Percentiles rank a stretch among this genome's conserved stretches.
Conservation (phyloP, 2,113 vertebrate species). For the Cebus imitator region DNA sequence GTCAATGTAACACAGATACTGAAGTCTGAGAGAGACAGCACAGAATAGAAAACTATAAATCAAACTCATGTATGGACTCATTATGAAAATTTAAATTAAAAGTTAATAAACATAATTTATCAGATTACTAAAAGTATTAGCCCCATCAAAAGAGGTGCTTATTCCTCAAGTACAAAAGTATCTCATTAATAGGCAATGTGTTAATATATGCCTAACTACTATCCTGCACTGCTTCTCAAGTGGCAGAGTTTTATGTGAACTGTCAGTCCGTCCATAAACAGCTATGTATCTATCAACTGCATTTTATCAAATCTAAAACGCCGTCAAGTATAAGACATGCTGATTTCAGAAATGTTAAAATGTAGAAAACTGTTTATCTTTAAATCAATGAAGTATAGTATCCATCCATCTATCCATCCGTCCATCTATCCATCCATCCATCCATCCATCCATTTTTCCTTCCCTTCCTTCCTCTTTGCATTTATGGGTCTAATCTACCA, state of each 20-base stretch:
- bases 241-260: background rate
- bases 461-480: background rate
- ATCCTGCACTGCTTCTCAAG: background rate
- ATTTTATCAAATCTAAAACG: background rate
- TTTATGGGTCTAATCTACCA: too few species aligned
- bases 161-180: background rate
- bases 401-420: background rate
- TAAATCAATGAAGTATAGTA: background rate
- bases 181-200: background rate
- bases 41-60: background rate
- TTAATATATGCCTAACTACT: background rate
- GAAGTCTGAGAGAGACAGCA: background rate
- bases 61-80: background rate
- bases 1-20: background rate
- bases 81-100: background rate
- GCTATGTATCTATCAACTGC: background rate
- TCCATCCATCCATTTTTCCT: too few species aligned
- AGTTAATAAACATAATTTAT: background rate
- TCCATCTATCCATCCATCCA: background rate
- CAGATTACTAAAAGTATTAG: background rate
- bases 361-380: background rate
- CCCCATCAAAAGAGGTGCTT: background rate
- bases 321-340: background rate
- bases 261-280: background rate
- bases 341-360: constrained; percentile 8